Conservation (phyloP, 2,888 invertebrate genomes). For the Netelia melanura region DNA sequence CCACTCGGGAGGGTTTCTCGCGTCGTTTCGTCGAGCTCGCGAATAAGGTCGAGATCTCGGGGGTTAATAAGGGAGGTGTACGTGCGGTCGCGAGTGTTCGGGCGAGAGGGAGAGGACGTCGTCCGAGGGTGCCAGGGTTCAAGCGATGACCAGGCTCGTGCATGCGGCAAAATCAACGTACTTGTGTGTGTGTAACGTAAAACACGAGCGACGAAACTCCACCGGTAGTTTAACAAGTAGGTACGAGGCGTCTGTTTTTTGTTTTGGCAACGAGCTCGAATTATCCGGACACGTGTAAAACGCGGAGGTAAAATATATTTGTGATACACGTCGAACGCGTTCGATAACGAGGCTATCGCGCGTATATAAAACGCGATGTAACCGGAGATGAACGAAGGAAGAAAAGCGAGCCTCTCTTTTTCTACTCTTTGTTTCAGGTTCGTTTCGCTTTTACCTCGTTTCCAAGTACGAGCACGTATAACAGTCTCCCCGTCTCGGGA, state of each 20-base stretch:
- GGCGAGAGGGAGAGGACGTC: slow-evolving; percentile 36
- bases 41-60: slow-evolving; percentile 65
- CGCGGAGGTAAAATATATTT: too few species aligned
- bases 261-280: too few species aligned
- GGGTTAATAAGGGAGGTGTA: slow-evolving; percentile 61
- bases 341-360: too few species aligned
- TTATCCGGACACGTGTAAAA: too few species aligned
- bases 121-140: slow-evolving; percentile 13
- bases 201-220: too few species aligned
- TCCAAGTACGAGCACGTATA: slow-evolving; percentile 27
- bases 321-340: too few species aligned
- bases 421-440: not conserved
- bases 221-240: too few species aligned
- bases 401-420: not conserved
- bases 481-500: slow-evolving; percentile 21
- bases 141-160: slow-evolving; percentile 19
- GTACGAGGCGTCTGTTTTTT: too few species aligned
- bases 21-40: not conserved
- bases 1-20: not conserved
- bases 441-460: not conserved
- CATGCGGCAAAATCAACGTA: slow-evolving; percentile 4
- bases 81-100: slow-evolving; percentile 52
- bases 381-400: too few species aligned
- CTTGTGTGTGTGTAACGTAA: not conserved
- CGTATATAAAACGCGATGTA: too few species aligned